Base-by-base conservation (phyloP, 2,888 invertebrate species). In the Chromoteleia sp. region DNA sequence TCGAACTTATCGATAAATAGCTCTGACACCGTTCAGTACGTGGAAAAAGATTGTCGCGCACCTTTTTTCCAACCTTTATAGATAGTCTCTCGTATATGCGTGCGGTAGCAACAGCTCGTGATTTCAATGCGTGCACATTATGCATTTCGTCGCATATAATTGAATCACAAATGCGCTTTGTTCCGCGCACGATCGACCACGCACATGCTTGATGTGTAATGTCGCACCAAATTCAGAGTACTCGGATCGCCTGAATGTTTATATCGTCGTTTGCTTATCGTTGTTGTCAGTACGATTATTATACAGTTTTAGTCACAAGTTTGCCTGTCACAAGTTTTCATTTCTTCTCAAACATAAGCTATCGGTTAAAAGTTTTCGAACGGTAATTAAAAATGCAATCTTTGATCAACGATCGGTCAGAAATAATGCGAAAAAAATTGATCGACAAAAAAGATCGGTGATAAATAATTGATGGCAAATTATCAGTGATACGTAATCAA, bases 71-170 rank as follows among this genome's bases (percentile, higher is more conserved):
- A 39, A 43, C 63, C 41, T 75, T 65, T 68, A 68, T 54, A 43
- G 48, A 41, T 50, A 73, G 45, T 29, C 29, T 36, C 45, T 30
- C 39, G 25, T 43, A 30, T 17, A 36, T 54, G 54, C 54, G 39
- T 43, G 43, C 30, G 15, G 50, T 39, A 50, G 67, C 36, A 48
- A 41, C 36, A 54, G 17, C 68, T 68, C 52, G 79, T 67, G 68
- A 79, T 74, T 79, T 79, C 61, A 68, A 79, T 68, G 74, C 61
- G 59, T 48, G 59, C 67, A 73, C 43, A 59, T 78, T 56, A 75
- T 25, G 33, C 67, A 52, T 33, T 67, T 39, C 59, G 41, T 15
- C 12, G 67, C 50, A 56, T 59, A n/a, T 67, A 56, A 58, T 65
- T 59, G 56, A 30, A 67, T 25, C 41, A n/a, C 59, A 12, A 73